phyloP scores from a whole-genome alignment of 2,113 vertebrate species.

The Mustela lutreola region DNA sequence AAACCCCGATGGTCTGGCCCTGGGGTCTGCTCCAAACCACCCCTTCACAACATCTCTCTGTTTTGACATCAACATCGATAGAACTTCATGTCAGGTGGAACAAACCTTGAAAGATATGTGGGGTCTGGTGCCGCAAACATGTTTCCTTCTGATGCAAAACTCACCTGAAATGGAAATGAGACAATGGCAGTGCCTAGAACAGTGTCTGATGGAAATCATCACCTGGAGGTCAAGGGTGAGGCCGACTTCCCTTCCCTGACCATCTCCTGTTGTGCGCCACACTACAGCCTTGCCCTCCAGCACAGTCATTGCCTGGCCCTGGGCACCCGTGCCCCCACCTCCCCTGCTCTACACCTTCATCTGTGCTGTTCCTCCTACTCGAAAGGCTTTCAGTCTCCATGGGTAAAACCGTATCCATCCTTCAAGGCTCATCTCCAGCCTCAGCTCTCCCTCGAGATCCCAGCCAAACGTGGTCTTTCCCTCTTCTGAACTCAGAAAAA shows the following conservation, averaged over 20 bases:
- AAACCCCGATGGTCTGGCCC: background rate
- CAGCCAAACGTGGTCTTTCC: background rate
- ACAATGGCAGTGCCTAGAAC: background rate
- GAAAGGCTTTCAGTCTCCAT: background rate
- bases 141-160: background rate
- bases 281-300: background rate
- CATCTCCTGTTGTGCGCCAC: background rate
- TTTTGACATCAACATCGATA: constrained; percentile 19
- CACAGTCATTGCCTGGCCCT: background rate
- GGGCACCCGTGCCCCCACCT: background rate
- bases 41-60: background rate
- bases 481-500: background rate
- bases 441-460: constrained; percentile 1
- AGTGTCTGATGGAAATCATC: background rate
- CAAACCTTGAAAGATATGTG: background rate
- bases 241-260: background rate
- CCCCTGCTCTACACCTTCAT: background rate
- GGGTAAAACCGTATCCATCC: background rate
- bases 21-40: background rate
- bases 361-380: background rate
- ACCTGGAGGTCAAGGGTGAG: background rate
- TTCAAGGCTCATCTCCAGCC: background rate
- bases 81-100: background rate
- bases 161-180: background rate
- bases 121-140: background rate